Evolutionary conservation across 2,888 invertebrate genomes (phyloP), one percentile per base, ranked within the genome.

Genomic region (Lymantria monacha): DNA sequence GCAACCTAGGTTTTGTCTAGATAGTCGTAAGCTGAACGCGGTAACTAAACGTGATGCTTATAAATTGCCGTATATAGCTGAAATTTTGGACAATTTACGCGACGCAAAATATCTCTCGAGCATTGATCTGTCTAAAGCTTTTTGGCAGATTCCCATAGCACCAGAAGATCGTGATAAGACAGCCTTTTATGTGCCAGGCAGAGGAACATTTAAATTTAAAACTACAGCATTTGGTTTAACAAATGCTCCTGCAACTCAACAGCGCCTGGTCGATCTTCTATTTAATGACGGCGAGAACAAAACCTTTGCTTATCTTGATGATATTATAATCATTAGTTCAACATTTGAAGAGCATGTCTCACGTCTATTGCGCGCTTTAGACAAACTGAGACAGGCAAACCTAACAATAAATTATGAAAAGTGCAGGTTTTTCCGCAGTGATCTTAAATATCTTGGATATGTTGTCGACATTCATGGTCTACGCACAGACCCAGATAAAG

Each of bases 161-260:
- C 10, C 3, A 37, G 37, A 37, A 37, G 37, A 37, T 10, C 37
- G 37, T 30, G 30, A 30, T 30, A 55, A 53, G 41, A 53, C 53
- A 1, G 56, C 56, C 0, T 56, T 52, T 15, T 49, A 44, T 3
- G 43, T 56, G 1, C 52, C 55, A 1, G 15, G 12, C 0, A 45
- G 52, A 0, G 56, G 52, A 1, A 30, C 52, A 0, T 56, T 48
- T 44, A 38, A 46, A 0, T 52, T 52, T 9, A 46, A 46, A 1
- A 11, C 22, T 0, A 56, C 44, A 40, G 33, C 51, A 36, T 53
- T 56, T 22, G 56, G 56, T 8, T 13, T 56, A 5, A 48, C 44
- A 0, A 36, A 22, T 10, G 53, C 57, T 3, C 49, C 57, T 2
- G 53, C 53, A 5, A 53, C 57, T 0, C 51, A 51, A 14, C 53